Evolutionary conservation across 1,140 invertebrate species (phyloP), one percentile per base, ranked within the genome.

Genomic region (Ips nitidus): DNA sequence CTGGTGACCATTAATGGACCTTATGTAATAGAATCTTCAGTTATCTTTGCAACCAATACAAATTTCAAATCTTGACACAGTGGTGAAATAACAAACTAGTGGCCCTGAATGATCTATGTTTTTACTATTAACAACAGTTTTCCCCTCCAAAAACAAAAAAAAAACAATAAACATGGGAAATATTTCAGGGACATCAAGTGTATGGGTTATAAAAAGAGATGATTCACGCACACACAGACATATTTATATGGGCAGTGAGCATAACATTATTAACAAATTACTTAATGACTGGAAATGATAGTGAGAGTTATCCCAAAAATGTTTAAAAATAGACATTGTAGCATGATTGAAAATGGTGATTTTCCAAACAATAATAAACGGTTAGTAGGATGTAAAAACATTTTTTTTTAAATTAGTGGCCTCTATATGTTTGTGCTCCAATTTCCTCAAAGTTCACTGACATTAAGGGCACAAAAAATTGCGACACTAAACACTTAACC

Each of bases 381-480:
- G 22, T 22, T 22, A 22, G 22, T 22, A 22, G 22, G 22, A 22
- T 22, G 22, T 22, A 22, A 22, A 22, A 22, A 22, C 22, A 22
- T 22, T 22, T 22, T 22, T n/a, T 22, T 22, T 22, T 0, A 22
- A 22, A 22, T 22, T 22, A 22, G 22, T 22, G 22, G 22, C 22
- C 22, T 22, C 22, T 22, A 22, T 22, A 22, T 22, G 8, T 55
- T 55, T 7, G 2, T 56, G 66, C 45, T 62, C 58, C 52, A 69
- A 8, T 69, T 69, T 69, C 52, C 40, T 4, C 45, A 69, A 53
- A 55, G 66, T 69, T 69, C 66, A 69, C 39, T 69, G 66, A 69
- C 66, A 69, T 56, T 52, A 52, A 69, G 53, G 66, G 66, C 45
- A 50, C 50, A 52, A 69, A 69, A 69, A 69, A 69, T 52, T 60